Evolutionary conservation across 1,140 invertebrate genomes (phyloP), one percentile per base, ranked within the genome.

Genomic region (Coenobita brevimanus): DNA sequence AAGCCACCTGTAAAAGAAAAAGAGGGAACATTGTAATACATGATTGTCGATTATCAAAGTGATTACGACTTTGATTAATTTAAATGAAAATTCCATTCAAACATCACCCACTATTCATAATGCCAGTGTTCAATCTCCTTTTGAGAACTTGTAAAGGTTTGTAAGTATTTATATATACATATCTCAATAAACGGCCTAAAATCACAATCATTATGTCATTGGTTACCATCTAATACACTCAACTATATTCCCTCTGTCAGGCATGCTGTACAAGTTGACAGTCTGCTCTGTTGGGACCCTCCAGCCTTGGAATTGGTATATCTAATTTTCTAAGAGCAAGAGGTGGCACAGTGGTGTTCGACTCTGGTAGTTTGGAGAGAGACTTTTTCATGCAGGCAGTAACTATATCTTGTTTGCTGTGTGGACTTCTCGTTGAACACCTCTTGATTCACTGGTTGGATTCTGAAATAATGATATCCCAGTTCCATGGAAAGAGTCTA

Each of bases 401-500:
- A 54, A 21, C 50, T 8, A 43, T 27, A 57, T 79, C 33, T 13
- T 30, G 46, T 46, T 13, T 10, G 15, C 50, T 36, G 3, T 3
- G 33, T 36, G 3, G 13, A 76, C 30, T 30, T 6, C 30, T 33
- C 73, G 73, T 3, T 4, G 10, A 76, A 24, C 73, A 8, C 73
- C 73, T 30, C 30, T 33, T 10, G 24, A 33, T 3, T 76, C 73
- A 24, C 24, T 76, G 78, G 10, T 43, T 80, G 78, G 78, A 30
- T 80, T 36, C 54, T 80, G 78, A 43, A 80, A 80, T 4, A 80
- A 43, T 13, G 78, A 80, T 21, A 80, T 80, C 30, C 78, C 43
- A 54, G 78, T 80, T 80, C 46, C 78, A 80, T 80, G 50, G 78
- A 80, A 80, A 62, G 78, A 80, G 78, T 80, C 78, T 13, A 62